Conservation (phyloP, 2,888 invertebrate species). For the Apomyelois bistriatella region DNA sequence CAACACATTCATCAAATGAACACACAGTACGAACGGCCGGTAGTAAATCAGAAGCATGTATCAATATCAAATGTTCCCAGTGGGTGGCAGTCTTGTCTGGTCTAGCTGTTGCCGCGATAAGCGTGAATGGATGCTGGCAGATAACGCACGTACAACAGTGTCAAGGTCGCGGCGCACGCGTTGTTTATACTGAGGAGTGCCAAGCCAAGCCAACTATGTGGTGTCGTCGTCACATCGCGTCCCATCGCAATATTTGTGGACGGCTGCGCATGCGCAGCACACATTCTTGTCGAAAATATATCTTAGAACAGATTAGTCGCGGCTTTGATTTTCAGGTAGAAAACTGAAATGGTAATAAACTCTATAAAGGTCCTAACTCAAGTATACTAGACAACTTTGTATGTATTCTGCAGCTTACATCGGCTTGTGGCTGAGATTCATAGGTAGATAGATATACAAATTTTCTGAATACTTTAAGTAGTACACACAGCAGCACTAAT, state of each 20-base stretch:
- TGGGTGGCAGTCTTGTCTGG: constrained; percentile 1
- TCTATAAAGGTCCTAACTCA: too few relatives aligned
- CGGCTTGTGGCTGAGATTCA: too few relatives aligned
- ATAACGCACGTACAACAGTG: constrained; percentile 53
- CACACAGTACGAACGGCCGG: not conserved
- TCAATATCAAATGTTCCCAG: constrained; percentile 6
- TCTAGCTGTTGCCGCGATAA: constrained; percentile 22
- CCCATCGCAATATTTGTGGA: not conserved
- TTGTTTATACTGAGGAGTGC: constrained; percentile 26
- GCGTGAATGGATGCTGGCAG: constrained; percentile 63
- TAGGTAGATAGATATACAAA: too few relatives aligned
- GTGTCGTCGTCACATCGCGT: not conserved
- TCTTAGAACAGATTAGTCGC: too few relatives aligned
- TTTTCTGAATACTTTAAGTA: too few relatives aligned
- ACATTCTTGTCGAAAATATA: not conserved
- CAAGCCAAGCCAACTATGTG: constrained; percentile 42
- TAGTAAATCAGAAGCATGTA: constrained; percentile 10
- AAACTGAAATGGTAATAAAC: too few relatives aligned
- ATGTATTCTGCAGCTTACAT: too few relatives aligned
- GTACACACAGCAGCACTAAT: too few relatives aligned
- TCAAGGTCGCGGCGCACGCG: constrained; percentile 50
- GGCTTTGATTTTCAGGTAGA: too few relatives aligned
- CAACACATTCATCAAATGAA: not conserved
- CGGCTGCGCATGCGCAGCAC: not conserved
- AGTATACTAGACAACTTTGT: too few relatives aligned